Evolutionary conservation across 2,797 vertebrate species (phyloP).

Genomic region (Hippocampus kuda): DNA sequence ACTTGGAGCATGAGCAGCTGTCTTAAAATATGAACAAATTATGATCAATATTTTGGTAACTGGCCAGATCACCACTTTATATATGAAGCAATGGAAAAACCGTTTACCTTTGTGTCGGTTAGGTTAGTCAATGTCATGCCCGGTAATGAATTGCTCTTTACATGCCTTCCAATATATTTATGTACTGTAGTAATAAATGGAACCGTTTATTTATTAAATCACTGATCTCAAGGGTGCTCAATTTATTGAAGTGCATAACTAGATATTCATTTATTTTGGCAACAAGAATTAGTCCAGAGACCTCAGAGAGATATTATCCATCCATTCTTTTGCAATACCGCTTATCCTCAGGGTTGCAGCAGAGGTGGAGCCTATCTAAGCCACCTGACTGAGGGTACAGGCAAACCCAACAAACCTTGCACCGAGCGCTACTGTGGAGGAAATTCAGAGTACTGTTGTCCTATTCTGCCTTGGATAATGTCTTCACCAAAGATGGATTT

Average conservation of each 20-base stretch:
- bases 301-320: no score
- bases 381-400: no score
- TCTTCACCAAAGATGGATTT: no score
- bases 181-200: constrained; percentile 32
- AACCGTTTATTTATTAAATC: constrained; percentile 46
- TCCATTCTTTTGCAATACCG: no score
- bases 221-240: constrained; percentile 7
- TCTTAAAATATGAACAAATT: neutral
- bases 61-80: neutral
- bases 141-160: neutral
- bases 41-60: neutral
- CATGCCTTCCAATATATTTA: constrained; percentile 15
- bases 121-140: neutral
- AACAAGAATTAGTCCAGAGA: neutral
- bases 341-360: neutral
- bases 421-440: no score
- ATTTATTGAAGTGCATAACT: neutral
- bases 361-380: neutral
- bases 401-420: no score
- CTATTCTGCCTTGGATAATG: no score
- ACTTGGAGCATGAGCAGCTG: neutral
- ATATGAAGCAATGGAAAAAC: neutral
- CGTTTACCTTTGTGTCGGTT: neutral
- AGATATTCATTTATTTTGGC: neutral
- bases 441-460: neutral